Conservation (phyloP, 1,140 invertebrate species). For the Dinoponera quadriceps region DNA sequence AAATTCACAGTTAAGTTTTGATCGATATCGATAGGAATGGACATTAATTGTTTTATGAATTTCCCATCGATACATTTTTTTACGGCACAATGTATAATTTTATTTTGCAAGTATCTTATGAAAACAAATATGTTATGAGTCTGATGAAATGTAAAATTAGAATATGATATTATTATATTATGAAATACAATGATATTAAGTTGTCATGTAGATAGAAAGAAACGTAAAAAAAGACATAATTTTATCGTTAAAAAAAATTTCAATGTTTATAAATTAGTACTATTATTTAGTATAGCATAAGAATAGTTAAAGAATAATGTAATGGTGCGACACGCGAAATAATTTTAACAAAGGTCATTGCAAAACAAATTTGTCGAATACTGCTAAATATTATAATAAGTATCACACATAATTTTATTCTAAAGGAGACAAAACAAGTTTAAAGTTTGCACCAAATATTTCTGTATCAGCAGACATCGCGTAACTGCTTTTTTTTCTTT, state of each 20-base stretch:
- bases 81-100: constrained; percentile 56
- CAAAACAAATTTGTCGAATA: constrained; percentile 42
- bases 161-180: constrained; percentile 28
- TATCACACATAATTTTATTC: constrained; percentile 62
- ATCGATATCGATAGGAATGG: no score
- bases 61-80: constrained; percentile 55
- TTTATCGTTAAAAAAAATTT: constrained; percentile 51
- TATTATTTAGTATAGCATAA: constrained; percentile 32
- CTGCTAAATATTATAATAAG: constrained; percentile 39
- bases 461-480: constrained; percentile 12
- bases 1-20: no score
- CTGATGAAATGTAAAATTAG: constrained; percentile 49
- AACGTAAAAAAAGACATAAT: constrained; percentile 13
- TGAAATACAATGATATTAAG: constrained; percentile 1
- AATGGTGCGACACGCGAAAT: not conserved
- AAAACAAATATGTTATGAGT: constrained; percentile 50
- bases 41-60: constrained; percentile 31
- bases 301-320: constrained; percentile 10
- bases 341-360: constrained; percentile 54
- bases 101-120: constrained; percentile 64
- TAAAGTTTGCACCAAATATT: constrained; percentile 23
- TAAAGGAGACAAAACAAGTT: constrained; percentile 46
- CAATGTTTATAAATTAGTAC: constrained; percentile 42
- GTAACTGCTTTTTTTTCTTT: not conserved
- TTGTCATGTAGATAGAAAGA: not conserved